These are phyloP conservation scores for Azemiops feae DNA, from an alignment of 2,113 vertebrate genomes.

Conservation along the genomic window DNA sequence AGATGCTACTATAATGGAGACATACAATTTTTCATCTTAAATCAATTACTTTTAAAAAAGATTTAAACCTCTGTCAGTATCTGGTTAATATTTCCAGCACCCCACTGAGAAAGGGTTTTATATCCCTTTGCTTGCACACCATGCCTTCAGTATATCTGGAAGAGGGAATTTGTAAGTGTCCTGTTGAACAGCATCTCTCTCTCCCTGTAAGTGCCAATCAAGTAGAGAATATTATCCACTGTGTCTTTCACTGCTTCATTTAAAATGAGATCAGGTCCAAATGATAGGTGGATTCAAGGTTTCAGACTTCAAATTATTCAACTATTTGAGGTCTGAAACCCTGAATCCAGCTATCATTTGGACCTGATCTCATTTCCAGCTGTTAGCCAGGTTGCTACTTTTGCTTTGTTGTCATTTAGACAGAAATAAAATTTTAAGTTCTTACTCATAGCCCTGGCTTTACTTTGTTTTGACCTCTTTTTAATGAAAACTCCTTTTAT, in stretches of 20 bases:
- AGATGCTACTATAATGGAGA: not conserved
- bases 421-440: not conserved
- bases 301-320: not conserved
- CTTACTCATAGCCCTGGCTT: not conserved
- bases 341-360: too few relatives aligned
- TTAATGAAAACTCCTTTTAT: not conserved
- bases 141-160: not conserved
- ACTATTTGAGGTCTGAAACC: too few relatives aligned
- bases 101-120: not conserved
- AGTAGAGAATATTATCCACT: not conserved
- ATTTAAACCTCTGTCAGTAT: not conserved
- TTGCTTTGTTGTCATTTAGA: not conserved
- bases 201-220: not conserved
- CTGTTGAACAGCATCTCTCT: not conserved
- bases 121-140: not conserved
- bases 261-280: not conserved
- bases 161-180: not conserved
- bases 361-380: not conserved
- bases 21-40: not conserved
- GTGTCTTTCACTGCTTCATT: not conserved
- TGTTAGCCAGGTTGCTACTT: not conserved
- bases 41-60: not conserved
- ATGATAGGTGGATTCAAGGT: not conserved
- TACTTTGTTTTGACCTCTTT: not conserved
- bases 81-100: not conserved